These are phyloP conservation scores for Panthera tigris DNA, from an alignment of 2,113 vertebrate genomes.

Conservation along the genomic window DNA sequence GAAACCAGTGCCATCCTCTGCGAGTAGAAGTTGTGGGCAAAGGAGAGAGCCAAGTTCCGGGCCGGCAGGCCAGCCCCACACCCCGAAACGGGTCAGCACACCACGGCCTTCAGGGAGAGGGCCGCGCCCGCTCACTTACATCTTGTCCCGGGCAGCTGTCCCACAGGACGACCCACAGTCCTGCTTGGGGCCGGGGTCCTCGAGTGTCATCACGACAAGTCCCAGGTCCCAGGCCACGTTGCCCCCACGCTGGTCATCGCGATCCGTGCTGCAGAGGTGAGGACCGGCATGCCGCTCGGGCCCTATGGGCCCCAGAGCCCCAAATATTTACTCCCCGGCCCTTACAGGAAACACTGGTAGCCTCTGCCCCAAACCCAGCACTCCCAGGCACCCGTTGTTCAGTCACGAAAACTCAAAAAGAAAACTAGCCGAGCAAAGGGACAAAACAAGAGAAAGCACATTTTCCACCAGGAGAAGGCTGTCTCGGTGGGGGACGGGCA, in stretches of 20 bases:
- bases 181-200: background rate
- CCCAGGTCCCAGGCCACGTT: background rate
- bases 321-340: rapidly evolving
- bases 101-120: rapidly evolving
- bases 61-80: rapidly evolving
- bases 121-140: background rate
- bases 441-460: background rate
- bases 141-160: rapidly evolving
- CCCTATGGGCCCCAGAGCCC: background rate
- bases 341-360: background rate
- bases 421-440: rapidly evolving
- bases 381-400: rapidly evolving
- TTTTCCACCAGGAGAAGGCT: background rate
- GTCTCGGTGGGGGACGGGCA: background rate
- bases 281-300: too few relatives aligned
- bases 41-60: rapidly evolving
- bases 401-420: background rate
- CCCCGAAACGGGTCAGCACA: background rate
- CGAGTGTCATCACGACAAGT: rapidly evolving
- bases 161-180: rapidly evolving
- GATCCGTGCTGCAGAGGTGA: background rate
- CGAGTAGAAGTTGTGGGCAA: background rate
- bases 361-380: background rate
- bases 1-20: rapidly evolving
- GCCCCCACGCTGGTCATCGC: background rate